phyloP scores from a whole-genome alignment of 1,140 invertebrate species.

The Drosophila sechellia region DNA sequence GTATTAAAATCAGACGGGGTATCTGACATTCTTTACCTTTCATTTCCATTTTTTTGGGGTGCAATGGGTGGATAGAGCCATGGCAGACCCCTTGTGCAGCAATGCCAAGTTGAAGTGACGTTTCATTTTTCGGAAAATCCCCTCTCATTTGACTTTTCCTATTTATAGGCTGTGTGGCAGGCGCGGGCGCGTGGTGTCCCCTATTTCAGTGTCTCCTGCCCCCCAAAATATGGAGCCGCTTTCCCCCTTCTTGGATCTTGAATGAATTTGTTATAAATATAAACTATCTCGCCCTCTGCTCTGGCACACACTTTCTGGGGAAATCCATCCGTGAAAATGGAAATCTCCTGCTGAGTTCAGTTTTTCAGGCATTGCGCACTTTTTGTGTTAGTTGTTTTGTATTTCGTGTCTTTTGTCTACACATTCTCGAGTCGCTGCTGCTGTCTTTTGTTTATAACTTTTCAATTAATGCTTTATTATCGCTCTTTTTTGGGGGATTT shows the following conservation, averaged over 20 bases:
- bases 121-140: constrained; percentile 69
- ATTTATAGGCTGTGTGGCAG: constrained; percentile 57
- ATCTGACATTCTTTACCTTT: not conserved
- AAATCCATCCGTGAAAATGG: constrained; percentile 69
- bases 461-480: constrained; percentile 67
- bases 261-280: constrained; percentile 67
- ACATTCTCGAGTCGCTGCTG: constrained; percentile 13
- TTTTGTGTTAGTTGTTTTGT: constrained; percentile 25
- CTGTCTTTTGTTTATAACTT: constrained; percentile 60
- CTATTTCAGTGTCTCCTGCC: constrained; percentile 29
- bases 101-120: constrained; percentile 61
- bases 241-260: constrained; percentile 39
- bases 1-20: constrained; percentile 2
- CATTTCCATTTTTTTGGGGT: not conserved
- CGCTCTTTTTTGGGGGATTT: constrained; percentile 34
- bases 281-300: constrained; percentile 50
- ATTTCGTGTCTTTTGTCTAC: constrained; percentile 42
- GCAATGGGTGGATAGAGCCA: constrained; percentile 14
- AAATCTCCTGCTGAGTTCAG: constrained; percentile 68
- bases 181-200: constrained; percentile 48
- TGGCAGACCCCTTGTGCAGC: constrained; percentile 26
- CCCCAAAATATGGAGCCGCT: not conserved
- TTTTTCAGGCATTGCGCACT: constrained; percentile 41
- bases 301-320: constrained; percentile 54
- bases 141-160: constrained; percentile 54